These are phyloP conservation scores for Periophthalmodon schlosseri DNA, from an alignment of 2,113 vertebrate genomes.

Conservation along the genomic window DNA sequence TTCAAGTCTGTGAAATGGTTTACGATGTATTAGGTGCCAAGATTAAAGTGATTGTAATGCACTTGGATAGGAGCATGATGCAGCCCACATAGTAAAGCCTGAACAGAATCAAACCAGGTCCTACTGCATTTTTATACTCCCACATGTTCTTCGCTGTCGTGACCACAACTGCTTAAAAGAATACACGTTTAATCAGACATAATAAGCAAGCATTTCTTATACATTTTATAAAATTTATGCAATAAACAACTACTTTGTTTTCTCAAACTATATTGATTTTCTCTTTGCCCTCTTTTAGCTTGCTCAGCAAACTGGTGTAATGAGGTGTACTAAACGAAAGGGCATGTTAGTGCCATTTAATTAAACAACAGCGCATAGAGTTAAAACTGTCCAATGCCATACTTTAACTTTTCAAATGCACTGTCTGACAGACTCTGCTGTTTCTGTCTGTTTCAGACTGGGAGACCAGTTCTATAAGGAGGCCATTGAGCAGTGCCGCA, in stretches of 20 bases:
- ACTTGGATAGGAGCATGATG: conserved; percentile 6
- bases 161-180: conserved; percentile 8
- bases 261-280: conserved; percentile 11
- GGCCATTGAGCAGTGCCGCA: conserved; percentile 96
- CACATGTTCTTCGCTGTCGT: conserved; percentile 19
- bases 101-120: conserved; percentile 42
- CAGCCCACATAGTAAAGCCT: conserved; percentile 47
- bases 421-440: conserved; percentile 27
- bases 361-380: neutral
- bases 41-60: conserved; percentile 25
- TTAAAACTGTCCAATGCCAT: conserved; percentile 2
- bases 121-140: conserved; percentile 10
- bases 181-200: conserved; percentile 15
- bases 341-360: conserved; percentile 2
- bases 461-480: conserved; percentile 99
- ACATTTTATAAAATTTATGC: neutral
- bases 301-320: conserved; percentile 10
- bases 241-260: neutral
- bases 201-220: neutral
- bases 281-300: conserved; percentile 3
- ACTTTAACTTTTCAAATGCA: neutral
- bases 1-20: conserved; percentile 30
- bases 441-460: conserved; percentile 72
- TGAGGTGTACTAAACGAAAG: conserved; percentile 19
- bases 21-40: conserved; percentile 13